Evolutionary conservation across 1,140 invertebrate genomes (phyloP).

Genomic region (Nomia melanderi): DNA sequence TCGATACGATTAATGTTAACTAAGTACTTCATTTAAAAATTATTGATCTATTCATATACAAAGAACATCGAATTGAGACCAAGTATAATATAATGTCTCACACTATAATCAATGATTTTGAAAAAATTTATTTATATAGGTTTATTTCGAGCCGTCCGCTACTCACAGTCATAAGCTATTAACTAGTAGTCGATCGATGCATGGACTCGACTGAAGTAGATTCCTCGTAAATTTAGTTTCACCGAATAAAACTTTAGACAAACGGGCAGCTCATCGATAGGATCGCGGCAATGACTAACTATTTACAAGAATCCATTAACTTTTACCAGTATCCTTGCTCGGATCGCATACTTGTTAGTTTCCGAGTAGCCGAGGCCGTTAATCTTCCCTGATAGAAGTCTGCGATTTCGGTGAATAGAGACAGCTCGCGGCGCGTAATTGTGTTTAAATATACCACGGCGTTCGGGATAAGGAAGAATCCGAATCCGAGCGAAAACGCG

Average conservation of each 20-base stretch:
- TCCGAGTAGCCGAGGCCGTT: constrained; percentile 38
- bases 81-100: too few species aligned
- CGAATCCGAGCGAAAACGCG: constrained; percentile 43
- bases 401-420: constrained; percentile 56
- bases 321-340: not conserved
- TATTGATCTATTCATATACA: too few species aligned
- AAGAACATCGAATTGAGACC: too few species aligned
- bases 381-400: constrained; percentile 48
- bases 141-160: too few species aligned
- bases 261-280: not conserved
- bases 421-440: constrained; percentile 56
- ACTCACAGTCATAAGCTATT: too few species aligned
- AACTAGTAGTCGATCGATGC: too few species aligned
- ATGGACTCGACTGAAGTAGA: not conserved
- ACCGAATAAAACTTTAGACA: not conserved
- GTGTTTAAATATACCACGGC: constrained; percentile 60
- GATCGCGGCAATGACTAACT: not conserved
- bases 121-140: too few species aligned
- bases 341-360: constrained; percentile 29
- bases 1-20: too few species aligned
- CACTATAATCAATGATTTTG: too few species aligned
- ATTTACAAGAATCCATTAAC: constrained; percentile 18
- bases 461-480: constrained; percentile 36
- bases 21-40: too few species aligned
- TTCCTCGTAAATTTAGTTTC: not conserved